Evolutionary conservation across 2,797 vertebrate species (phyloP).

Genomic region (Phyllotis vaccarum): DNA sequence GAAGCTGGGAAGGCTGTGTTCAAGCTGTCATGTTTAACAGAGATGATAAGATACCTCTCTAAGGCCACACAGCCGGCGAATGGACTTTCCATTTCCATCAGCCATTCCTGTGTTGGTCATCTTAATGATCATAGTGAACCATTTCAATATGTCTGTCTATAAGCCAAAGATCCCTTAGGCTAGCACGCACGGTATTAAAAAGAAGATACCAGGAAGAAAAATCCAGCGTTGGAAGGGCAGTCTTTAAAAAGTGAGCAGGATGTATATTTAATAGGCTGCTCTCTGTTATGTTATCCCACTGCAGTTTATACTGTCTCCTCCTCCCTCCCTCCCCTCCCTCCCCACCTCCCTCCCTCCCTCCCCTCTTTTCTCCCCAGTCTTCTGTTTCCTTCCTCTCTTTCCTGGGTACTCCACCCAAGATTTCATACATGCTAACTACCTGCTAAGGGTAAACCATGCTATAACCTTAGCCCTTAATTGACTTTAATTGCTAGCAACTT

Average conservation of each 20-base stretch:
- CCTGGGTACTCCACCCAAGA: neutral
- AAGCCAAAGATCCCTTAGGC: neutral
- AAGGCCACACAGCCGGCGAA: neutral
- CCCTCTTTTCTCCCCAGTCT: too few relatives aligned
- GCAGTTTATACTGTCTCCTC: neutral
- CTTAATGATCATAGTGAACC: neutral
- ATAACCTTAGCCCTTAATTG: neutral
- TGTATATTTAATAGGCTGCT: neutral
- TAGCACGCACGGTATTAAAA: slow-evolving; percentile 38
- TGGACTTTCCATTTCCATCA: neutral
- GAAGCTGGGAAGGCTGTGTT: neutral
- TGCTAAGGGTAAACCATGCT: neutral
- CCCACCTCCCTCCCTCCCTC: too few relatives aligned
- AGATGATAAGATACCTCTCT: neutral
- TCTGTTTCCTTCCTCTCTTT: neutral
- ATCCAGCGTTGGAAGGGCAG: neutral
- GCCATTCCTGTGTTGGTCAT: neutral
- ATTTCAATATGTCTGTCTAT: neutral
- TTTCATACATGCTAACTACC: neutral
- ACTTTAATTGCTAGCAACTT: slow-evolving; percentile 10
- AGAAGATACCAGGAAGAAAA: slow-evolving; percentile 7
- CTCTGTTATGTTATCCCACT: neutral
- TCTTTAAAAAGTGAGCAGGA: slow-evolving; percentile 11
- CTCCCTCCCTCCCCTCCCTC: accelerated
- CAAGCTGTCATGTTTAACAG: slow-evolving; percentile 27